Conservation (phyloP, 2,888 invertebrate genomes). For the Eupithecia exiguata region DNA sequence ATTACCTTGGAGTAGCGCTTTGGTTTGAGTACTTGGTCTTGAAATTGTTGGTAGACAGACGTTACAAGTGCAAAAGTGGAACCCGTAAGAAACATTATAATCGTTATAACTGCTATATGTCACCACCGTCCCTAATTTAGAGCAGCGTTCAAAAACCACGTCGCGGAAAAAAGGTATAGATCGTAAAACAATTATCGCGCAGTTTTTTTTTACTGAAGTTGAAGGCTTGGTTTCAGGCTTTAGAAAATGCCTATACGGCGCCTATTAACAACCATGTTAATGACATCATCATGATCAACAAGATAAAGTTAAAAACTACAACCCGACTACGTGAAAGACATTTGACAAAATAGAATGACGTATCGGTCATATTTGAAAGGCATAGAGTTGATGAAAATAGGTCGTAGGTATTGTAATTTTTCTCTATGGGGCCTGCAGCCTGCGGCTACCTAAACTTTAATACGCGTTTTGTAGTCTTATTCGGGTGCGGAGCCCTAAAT, state of each 20-base stretch:
- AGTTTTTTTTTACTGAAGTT: not conserved
- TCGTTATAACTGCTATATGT: not conserved
- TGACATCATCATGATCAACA: not conserved
- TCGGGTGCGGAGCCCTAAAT: too few species aligned
- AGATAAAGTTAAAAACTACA: too few species aligned
- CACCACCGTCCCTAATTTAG: not conserved
- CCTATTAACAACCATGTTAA: not conserved
- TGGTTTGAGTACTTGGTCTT: not conserved
- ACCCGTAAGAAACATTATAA: not conserved
- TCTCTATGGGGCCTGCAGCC: too few species aligned
- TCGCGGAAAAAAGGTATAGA: not conserved
- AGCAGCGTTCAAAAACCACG: not conserved
- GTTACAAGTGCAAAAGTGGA: constrained; percentile 8
- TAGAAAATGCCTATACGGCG: not conserved
- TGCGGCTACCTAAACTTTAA: too few species aligned
- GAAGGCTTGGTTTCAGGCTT: not conserved
- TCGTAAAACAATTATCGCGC: not conserved
- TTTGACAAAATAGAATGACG: too few species aligned
- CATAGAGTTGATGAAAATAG: too few species aligned
- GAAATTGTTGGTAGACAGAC: not conserved
- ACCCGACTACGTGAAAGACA: too few species aligned
- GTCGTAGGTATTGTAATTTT: too few species aligned
- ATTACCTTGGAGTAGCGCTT: constrained; percentile 44
- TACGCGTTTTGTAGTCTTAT: too few species aligned
- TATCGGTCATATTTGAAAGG: too few species aligned